These are phyloP conservation scores for Oryzias woworae DNA, from an alignment of 2,113 vertebrate species.

Conservation along the genomic window DNA sequence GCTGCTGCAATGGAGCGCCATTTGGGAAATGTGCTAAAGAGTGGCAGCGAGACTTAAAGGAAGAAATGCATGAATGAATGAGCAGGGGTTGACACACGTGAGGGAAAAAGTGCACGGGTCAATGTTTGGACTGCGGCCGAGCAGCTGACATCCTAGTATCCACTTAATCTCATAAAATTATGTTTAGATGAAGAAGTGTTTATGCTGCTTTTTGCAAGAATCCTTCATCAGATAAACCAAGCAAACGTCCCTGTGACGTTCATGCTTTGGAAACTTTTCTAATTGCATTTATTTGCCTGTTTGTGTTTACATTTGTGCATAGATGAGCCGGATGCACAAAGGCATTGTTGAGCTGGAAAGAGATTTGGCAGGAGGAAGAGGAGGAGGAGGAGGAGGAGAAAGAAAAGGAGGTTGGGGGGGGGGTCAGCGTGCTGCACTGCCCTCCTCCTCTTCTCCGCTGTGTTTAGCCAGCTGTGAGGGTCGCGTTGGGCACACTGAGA, in stretches of 20 bases:
- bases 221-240: slow-evolving; percentile 6
- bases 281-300: slow-evolving; percentile 35
- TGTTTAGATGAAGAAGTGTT: slow-evolving; percentile 2
- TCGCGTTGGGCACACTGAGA: slow-evolving; percentile 50
- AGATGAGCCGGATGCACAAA: slow-evolving; percentile 44
- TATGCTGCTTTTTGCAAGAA: background rate
- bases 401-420: background rate
- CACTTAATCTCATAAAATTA: slow-evolving; percentile 55
- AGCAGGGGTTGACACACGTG: slow-evolving; percentile 23
- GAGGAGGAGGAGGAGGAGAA: no score
- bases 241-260: slow-evolving; percentile 6
- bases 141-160: slow-evolving; percentile 48
- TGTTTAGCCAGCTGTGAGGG: slow-evolving; percentile 62
- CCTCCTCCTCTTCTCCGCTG: slow-evolving; percentile 40
- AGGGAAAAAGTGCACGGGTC: slow-evolving; percentile 36
- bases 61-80: slow-evolving; percentile 36
- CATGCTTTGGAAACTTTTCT: slow-evolving; percentile 24
- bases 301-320: slow-evolving; percentile 35
- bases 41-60: slow-evolving; percentile 33
- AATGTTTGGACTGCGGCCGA: slow-evolving; percentile 46
- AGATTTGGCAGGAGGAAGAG: slow-evolving; percentile 46
- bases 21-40: slow-evolving; percentile 14
- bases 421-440: slow-evolving; percentile 13
- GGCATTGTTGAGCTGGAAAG: slow-evolving; percentile 37
- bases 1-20: background rate